phyloP scores from a whole-genome alignment of 2,113 vertebrate genomes.

The Chloropsis cyanopogon region DNA sequence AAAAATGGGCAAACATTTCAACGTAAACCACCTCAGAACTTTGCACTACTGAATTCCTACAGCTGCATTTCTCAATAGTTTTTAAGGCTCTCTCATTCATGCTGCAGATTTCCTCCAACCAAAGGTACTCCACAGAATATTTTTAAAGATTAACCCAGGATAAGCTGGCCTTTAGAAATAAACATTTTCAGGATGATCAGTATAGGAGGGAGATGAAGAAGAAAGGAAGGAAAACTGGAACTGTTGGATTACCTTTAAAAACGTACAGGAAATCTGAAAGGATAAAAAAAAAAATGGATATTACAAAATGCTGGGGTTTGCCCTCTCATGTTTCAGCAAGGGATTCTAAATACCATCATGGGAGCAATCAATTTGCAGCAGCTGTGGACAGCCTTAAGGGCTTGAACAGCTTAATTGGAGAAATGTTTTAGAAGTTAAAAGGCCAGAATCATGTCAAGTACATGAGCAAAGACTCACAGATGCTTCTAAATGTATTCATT shows the following conservation, averaged over 20 bases:
- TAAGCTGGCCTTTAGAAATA: not conserved
- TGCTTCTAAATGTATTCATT: constrained; percentile 30
- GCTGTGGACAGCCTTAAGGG: constrained; percentile 56
- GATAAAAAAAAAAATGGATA: not conserved
- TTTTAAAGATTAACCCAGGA: not conserved
- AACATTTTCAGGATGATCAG: not conserved
- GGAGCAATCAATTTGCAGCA: constrained; percentile 57
- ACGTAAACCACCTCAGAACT: not conserved
- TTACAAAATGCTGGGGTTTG: not conserved
- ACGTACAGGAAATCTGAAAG: not conserved
- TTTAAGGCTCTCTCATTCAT: not conserved
- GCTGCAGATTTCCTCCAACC: not conserved
- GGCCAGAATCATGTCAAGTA: constrained; percentile 59
- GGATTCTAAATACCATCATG: constrained; percentile 35
- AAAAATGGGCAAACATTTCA: not conserved
- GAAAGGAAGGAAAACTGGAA: not conserved
- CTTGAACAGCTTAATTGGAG: constrained; percentile 60
- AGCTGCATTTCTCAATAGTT: not conserved
- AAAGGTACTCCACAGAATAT: not conserved
- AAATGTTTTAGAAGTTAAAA: constrained; percentile 64
- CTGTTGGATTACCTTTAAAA: not conserved
- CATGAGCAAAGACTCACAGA: constrained; percentile 35
- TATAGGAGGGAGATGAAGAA: not conserved
- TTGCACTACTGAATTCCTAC: not conserved
- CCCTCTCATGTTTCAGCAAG: constrained; percentile 27